phyloP scores from a whole-genome alignment of 2,113 vertebrate genomes.

The Silurus asotus region DNA sequence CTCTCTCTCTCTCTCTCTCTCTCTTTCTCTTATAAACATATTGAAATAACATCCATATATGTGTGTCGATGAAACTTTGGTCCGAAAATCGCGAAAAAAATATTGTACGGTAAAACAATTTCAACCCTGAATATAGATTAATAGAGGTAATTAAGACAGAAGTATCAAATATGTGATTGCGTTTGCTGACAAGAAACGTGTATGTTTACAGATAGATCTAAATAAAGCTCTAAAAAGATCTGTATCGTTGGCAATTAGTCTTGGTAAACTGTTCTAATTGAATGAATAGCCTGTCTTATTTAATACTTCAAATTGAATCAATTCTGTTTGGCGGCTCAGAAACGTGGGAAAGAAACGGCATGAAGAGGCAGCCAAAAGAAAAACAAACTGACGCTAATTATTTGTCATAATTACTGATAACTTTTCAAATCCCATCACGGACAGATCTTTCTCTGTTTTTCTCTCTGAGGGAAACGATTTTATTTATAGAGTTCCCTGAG shows the following conservation, averaged over 20 bases:
- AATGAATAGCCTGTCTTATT: not conserved
- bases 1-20: no score
- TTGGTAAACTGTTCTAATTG: not conserved
- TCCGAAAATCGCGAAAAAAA: not conserved
- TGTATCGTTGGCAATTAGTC: not conserved
- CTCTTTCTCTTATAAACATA: no score
- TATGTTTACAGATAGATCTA: not conserved
- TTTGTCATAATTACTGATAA: not conserved
- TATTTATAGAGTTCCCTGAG: not conserved
- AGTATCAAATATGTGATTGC: not conserved
- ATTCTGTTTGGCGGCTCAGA: not conserved
- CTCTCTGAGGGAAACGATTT: not conserved
- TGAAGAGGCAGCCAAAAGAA: not conserved
- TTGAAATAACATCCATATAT: not conserved
- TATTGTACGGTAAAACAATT: no score
- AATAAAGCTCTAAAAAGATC: not conserved
- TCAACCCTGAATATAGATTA: no score
- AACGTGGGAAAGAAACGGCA: not conserved
- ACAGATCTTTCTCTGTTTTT: not conserved
- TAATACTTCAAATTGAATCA: not conserved
- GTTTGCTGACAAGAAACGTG: not conserved
- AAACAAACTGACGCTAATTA: slow-evolving; percentile 2
- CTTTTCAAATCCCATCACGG: not conserved
- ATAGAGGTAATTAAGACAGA: no score
- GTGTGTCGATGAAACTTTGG: not conserved